These are phyloP conservation scores for Spondyliosoma cantharus DNA, from an alignment of 2,797 vertebrate genomes.

Conservation along the genomic window DNA sequence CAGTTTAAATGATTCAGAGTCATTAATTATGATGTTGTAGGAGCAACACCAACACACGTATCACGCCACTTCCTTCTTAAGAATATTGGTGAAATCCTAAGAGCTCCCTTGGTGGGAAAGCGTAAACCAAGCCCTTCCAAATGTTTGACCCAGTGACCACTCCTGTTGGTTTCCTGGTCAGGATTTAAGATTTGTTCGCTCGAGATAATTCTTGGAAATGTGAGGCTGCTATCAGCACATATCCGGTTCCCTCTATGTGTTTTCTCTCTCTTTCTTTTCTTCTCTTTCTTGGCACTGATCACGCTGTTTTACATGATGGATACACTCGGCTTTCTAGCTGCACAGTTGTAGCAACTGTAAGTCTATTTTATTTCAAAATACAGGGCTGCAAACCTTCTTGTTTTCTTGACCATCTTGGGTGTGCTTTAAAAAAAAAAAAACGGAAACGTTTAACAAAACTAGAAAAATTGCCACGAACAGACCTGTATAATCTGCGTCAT, in stretches of 20 bases:
- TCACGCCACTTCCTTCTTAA: not conserved
- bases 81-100: not conserved
- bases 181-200: not conserved
- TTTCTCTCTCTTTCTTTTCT: constrained; percentile 28
- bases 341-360: not conserved
- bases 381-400: not conserved
- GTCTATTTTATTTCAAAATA: constrained; percentile 2
- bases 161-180: not conserved
- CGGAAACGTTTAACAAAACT: not conserved
- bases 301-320: constrained; percentile 1
- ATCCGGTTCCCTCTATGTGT: constrained; percentile 11
- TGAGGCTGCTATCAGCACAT: constrained; percentile 7
- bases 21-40: too few species aligned
- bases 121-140: not conserved
- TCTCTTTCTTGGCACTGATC: constrained; percentile 15
- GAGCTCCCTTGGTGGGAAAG: not conserved
- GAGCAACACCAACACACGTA: not conserved
- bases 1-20: too few species aligned
- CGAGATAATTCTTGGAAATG: constrained; percentile 4
- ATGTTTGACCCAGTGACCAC: not conserved
- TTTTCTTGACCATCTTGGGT: not conserved
- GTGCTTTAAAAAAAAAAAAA: constrained; percentile 3
- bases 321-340: not conserved
- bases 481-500: constrained; percentile 13
- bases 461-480: not conserved